Evolutionary conservation across 2,888 invertebrate genomes (phyloP).

Genomic region (Orgyia antiqua): DNA sequence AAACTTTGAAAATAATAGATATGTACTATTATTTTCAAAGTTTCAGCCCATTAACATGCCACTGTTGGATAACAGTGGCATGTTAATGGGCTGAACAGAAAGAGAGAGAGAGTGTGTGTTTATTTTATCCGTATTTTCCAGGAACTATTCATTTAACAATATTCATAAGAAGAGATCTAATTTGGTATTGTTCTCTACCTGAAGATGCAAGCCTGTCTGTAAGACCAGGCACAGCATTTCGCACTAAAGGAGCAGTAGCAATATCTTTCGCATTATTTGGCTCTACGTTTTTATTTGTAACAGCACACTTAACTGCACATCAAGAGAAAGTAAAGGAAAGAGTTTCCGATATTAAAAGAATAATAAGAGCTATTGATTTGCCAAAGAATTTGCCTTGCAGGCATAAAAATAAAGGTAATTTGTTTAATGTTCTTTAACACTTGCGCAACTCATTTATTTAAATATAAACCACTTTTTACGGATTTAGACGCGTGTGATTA

Average conservation of each 20-base stretch:
- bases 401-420: constrained; percentile 87
- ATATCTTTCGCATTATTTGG: constrained; percentile 96
- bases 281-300: constrained; percentile 95
- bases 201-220: constrained; percentile 93
- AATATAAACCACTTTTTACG: no score
- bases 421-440: no score
- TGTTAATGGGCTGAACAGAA: no score
- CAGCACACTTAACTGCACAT: constrained; percentile 96
- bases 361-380: constrained; percentile 88
- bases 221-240: constrained; percentile 91
- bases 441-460: no score
- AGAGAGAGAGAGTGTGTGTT: no score
- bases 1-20: no score
- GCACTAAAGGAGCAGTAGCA: constrained; percentile 97
- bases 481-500: no score
- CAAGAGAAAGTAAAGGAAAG: constrained; percentile 92
- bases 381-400: constrained; percentile 88
- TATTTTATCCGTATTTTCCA: no score
- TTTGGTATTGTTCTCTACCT: constrained; percentile 97
- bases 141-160: constrained; percentile 92
- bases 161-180: constrained; percentile 92
- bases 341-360: constrained; percentile 90
- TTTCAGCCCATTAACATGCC: no score
- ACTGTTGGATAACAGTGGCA: no score
- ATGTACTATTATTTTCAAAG: no score